Base-by-base conservation (phyloP, 37 sponge, comb jelly and placozoan species). In the Oscarella lobularis region DNA sequence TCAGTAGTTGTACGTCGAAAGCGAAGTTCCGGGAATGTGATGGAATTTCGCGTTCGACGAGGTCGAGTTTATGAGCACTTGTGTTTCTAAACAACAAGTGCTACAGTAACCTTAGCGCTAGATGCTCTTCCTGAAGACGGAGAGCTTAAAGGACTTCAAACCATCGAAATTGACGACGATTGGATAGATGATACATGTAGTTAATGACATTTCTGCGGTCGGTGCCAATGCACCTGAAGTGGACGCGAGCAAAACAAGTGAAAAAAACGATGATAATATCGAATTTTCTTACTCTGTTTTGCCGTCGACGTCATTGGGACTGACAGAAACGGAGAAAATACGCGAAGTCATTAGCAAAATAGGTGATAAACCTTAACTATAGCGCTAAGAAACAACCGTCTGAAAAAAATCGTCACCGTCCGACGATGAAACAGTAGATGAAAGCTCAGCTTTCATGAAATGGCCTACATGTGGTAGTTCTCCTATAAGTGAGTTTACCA, bases 91-190 rank as follows among this genome's bases (percentile, higher is more conserved):
- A 80, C n/a, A 76, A 85, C 80, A 79, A 73, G 27, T 82, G 76
- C 77, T 82, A 76, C 41, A 38, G 36, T 20, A 29, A 38, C 1
- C 2, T 39, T 48, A 3, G 82, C 76, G 2, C 70, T 82, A 3
- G 0, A 27, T 0, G 60, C 41, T 38, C 79, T 83, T 0, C 75
- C 84, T 38, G 80, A 83, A 0, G 84, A 83, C 65, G 79, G 84
- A 0, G 29, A 73, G 35, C 35, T 83, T 37, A 31, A 76, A 0
- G 35, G 38, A 31, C 75, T 72, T 31, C 14, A 20, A 31, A 66
- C 73, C 0, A 3, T 83, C 0, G 38, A 48, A 48, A n/a, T n/a
- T n/a, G n/a, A n/a, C n/a, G 60, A 48, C 20, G 60, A 48, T 48
- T 9, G 20, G 20, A 48, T 48, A 9, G n/a, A n/a, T n/a, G n/a